Evolutionary conservation across 2,888 invertebrate species (phyloP), one percentile per base, ranked within the genome.

Genomic region (Orthosia gothica): DNA sequence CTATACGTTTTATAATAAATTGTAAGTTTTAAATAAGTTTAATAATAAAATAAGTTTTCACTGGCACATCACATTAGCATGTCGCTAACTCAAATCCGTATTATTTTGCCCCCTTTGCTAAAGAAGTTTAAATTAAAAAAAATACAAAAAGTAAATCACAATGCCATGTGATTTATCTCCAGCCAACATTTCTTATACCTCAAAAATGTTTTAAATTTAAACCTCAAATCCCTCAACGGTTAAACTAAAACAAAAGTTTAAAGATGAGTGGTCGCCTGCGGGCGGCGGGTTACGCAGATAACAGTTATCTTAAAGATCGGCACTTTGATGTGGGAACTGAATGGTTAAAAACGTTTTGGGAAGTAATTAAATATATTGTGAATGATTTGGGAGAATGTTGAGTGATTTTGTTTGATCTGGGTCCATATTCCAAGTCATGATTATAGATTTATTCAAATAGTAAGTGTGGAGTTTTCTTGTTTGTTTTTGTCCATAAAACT

Each of bases 231-330:
- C 62, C 50, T n/a, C 47, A 49, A 45, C 9, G 47, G 55, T 63
- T 57, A 20, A 26, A 67, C 45, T 52, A 76, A 76, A 79, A 79
- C 65, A 81, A 80, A 80, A 88, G 85, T 88, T 89, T 76, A 84
- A 87, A 89, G 91, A 89, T 83, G 89, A 83, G 84, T 83, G 84
- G 85, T 90, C 86, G 94, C 94, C 92, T 87, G 85, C 91, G 93
- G 88, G 89, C 91, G 77, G 95, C 92, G 94, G 77, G 92, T 88
- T 95, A 95, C 95, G 91, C 94, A 87, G 93, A 94, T 93, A 92
- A 91, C 89, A 72, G 89, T 92, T 91, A 94, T 94, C 94, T 90
- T 76, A 71, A 71, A 69, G 89, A 92, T 93, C 93, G 86, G 76
- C 84, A 82, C 82, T 50, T 80, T 90, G 89, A 91, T 91, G 88